Evolutionary conservation across 2,888 invertebrate species (phyloP), one percentile per base, ranked within the genome.

Genomic region (Catocala sponsa): DNA sequence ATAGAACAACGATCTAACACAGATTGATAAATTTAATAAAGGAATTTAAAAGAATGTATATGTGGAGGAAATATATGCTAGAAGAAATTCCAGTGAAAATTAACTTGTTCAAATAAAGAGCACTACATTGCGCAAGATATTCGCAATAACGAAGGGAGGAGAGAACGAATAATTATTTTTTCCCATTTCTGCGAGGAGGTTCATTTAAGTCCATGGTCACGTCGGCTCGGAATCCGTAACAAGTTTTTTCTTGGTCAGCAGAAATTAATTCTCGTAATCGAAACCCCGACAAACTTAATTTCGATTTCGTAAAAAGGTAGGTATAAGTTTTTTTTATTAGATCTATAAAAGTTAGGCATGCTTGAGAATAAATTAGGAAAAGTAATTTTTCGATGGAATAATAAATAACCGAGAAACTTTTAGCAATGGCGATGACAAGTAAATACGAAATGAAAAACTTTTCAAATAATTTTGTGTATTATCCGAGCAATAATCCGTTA

Each of bases 221-320:
- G 84, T 84, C 64, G 71, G 61, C 63, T 53, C 62, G 63, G 71
- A 72, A 78, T 80, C 70, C 65, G 71, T 76, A 74, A 79, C 77
- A 80, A 82, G 75, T 79, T 85, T 83, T 83, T 81, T 79, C 74
- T 79, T 76, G 69, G 75, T 81, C 72, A 77, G 77, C 79, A 77
- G 66, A 78, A 85, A 85, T 84, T 85, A 81, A 83, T 82, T 85
- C 73, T 70, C 70, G 79, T 76, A 78, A 79, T 82, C 75, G 73
- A 72, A 73, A 72, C 65, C 67, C 68, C 70, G 73, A 64, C 60
- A 53, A 68, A 69, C 61, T 74, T 74, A 63, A 78, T 78, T 78
- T 50, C 67, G 67, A 79, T 78, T 73, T 70, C 50, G 56, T 70
- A 50, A 64, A 70, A 56, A 68, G 59, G 66, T 63, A 68, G 59